A percentile compares a stretch with the other conserved stretches of the same genome.
Evolutionary conservation across 2,113 vertebrate species (phyloP).

Genomic region (Balaenoptera acutorostrata): DNA sequence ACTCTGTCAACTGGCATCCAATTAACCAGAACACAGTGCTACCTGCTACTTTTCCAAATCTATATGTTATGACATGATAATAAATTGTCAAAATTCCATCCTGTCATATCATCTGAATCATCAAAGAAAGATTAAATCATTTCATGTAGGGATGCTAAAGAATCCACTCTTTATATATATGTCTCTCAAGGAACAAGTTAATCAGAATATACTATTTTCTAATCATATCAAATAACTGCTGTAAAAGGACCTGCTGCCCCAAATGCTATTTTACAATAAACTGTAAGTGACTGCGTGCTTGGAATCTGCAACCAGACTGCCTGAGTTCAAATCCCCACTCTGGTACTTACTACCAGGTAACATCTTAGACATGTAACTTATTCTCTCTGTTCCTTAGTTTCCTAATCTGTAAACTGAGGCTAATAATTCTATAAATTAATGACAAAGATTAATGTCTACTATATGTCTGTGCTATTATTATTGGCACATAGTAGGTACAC

Average conservation of each 20-base stretch:
- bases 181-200: background rate
- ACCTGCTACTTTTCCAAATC: background rate
- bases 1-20: background rate
- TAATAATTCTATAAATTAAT: background rate
- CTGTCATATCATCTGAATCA: background rate
- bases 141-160: background rate
- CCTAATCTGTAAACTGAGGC: background rate
- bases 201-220: background rate
- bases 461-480: background rate
- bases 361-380: background rate
- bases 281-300: background rate
- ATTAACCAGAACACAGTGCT: background rate
- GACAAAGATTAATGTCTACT: background rate
- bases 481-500: background rate
- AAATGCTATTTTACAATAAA: background rate
- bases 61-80: background rate
- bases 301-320: background rate
- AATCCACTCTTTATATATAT: background rate
- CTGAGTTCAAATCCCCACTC: background rate
- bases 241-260: background rate
- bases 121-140: slow-evolving; percentile 21
- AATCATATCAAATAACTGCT: background rate
- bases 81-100: background rate
- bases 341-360: background rate
- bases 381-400: background rate